A percentile compares a stretch with the other conserved stretches of the same genome.
These are phyloP conservation scores for Brachyopa scutellaris DNA, from an alignment of 2,888 invertebrate species.

Conservation along the genomic window DNA sequence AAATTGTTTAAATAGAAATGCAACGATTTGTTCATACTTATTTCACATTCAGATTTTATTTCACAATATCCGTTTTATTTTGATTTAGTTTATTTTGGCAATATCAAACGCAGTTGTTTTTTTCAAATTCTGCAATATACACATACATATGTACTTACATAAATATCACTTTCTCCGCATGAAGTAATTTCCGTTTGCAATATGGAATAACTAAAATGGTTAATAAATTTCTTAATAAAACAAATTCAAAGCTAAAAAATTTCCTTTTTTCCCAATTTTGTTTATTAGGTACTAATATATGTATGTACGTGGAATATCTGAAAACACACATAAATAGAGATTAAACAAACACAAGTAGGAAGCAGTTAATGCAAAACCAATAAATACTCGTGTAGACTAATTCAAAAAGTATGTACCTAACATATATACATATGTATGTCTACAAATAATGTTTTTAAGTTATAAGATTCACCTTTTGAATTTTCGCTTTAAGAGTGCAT, in stretches of 20 bases:
- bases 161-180: too few species aligned
- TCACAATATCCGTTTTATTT: too few species aligned
- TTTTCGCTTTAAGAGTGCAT: not conserved
- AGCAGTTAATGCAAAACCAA: constrained; percentile 25
- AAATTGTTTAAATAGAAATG: too few species aligned
- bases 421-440: not conserved
- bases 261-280: not conserved
- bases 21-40: too few species aligned
- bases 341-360: constrained; percentile 26
- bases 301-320: not conserved
- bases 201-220: constrained; percentile 3
- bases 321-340: constrained; percentile 18
- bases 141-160: too few species aligned
- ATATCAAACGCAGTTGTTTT: too few species aligned
- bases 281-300: constrained; percentile 13
- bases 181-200: constrained; percentile 19
- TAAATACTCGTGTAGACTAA: constrained; percentile 14
- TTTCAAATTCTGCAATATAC: too few species aligned
- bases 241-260: not conserved
- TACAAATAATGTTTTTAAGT: not conserved
- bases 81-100: too few species aligned
- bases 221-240: not conserved
- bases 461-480: not conserved
- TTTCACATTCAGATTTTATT: too few species aligned
- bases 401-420: not conserved